Evolutionary conservation across 53 echinoderm and acorn worm genomes (phyloP).

Genomic region (Paracentrotus lividus): DNA sequence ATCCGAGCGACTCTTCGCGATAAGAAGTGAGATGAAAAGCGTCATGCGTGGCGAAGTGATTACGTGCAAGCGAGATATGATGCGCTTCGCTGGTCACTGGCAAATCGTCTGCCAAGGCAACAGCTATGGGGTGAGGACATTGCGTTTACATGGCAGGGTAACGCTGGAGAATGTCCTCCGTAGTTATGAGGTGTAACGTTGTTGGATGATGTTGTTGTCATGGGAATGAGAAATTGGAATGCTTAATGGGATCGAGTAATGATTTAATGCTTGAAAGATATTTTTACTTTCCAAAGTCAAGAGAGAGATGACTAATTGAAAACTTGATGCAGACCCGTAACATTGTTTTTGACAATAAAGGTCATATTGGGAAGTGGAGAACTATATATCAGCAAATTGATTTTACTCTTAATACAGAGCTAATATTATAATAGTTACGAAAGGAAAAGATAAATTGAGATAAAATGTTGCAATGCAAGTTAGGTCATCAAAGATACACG

Average conservation of each 20-base stretch:
- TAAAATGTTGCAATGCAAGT: background rate
- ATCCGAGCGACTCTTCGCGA: background rate
- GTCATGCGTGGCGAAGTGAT: slow-evolving; percentile 30
- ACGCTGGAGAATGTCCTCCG: background rate
- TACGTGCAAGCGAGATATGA: slow-evolving; percentile 34
- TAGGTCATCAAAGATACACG: background rate
- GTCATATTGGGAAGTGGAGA: background rate
- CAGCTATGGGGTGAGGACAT: background rate
- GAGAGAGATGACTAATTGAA: background rate
- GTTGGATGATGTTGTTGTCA: background rate
- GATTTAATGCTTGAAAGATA: background rate
- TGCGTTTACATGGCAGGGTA: background rate
- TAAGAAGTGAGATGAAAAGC: background rate
- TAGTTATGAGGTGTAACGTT: background rate
- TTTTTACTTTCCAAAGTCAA: background rate
- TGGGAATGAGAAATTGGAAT: background rate
- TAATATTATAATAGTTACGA: background rate
- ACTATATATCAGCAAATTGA: background rate
- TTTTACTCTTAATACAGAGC: background rate
- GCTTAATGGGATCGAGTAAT: background rate
- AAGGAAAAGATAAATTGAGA: background rate
- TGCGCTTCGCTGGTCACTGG: background rate
- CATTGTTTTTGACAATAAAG: background rate
- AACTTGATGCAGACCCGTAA: background rate
- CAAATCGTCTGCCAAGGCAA: background rate